These are phyloP conservation scores for Antechinus stuartii DNA, from an alignment of 2,113 vertebrate species.

Conservation along the genomic window DNA sequence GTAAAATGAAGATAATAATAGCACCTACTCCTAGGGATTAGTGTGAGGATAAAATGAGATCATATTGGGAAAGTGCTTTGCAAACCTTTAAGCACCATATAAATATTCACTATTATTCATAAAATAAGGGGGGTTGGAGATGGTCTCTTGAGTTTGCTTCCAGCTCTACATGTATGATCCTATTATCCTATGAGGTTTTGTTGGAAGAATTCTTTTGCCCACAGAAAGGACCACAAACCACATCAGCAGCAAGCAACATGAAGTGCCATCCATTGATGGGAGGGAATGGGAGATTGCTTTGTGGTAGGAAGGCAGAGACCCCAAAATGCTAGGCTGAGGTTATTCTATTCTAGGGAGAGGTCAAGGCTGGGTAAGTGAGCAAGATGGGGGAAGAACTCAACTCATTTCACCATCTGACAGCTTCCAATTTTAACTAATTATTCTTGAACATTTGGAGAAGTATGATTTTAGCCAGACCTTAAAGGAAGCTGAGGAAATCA, in stretches of 20 bases:
- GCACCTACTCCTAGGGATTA: neutral
- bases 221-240: neutral
- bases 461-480: neutral
- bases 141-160: neutral
- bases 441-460: neutral
- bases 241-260: neutral
- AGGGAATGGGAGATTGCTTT: neutral
- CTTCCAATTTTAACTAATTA: neutral
- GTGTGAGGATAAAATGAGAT: neutral
- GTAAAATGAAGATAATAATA: neutral
- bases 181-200: neutral
- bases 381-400: neutral
- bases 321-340: neutral
- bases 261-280: neutral
- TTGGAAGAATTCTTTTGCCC: neutral
- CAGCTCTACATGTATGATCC: neutral
- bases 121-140: neutral
- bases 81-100: neutral
- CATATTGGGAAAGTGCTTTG: neutral
- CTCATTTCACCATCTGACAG: neutral
- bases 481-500: neutral
- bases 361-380: neutral
- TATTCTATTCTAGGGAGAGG: neutral
- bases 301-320: neutral
- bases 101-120: neutral